Conservation (phyloP, 2,113 vertebrate genomes). For the Dinomys branickii region DNA sequence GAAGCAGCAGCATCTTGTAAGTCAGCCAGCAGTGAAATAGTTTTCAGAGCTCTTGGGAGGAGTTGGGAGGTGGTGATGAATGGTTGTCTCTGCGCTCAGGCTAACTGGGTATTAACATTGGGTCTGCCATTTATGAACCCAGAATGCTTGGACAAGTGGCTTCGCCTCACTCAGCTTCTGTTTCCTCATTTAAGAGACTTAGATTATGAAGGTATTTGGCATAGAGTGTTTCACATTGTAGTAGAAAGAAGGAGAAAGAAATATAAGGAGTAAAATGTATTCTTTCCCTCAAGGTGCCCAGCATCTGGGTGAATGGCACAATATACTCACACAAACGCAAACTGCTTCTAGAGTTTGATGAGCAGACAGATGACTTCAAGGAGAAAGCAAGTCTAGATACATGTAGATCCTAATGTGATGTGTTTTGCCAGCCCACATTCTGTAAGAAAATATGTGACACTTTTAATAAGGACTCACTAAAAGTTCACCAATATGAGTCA, state of each 20-base stretch:
- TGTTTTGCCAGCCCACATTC: not conserved
- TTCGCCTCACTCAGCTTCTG: not conserved
- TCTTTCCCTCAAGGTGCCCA: not conserved
- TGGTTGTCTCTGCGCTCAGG: not conserved
- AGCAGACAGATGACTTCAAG: not conserved
- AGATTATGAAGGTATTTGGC: not conserved
- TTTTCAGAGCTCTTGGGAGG: not conserved
- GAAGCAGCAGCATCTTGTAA: not conserved
- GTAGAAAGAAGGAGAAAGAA: not conserved
- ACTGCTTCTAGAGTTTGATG: not conserved
- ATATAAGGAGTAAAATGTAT: not conserved
- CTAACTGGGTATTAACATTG: not conserved
- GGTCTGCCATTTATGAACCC: not conserved
- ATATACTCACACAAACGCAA: not conserved
- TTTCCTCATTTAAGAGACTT: slow-evolving; percentile 1
- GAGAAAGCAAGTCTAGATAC: not conserved
- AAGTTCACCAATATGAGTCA: not conserved
- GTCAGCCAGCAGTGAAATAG: not conserved
- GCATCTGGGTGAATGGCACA: not conserved
- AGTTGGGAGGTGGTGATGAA: not conserved
- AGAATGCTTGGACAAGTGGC: not conserved
- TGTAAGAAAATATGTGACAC: not conserved
- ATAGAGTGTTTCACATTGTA: not conserved
- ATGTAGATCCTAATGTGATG: not conserved
- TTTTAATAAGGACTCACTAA: not conserved